phyloP scores from a whole-genome alignment of 2,888 invertebrate genomes.

The Stenurella melanura region DNA sequence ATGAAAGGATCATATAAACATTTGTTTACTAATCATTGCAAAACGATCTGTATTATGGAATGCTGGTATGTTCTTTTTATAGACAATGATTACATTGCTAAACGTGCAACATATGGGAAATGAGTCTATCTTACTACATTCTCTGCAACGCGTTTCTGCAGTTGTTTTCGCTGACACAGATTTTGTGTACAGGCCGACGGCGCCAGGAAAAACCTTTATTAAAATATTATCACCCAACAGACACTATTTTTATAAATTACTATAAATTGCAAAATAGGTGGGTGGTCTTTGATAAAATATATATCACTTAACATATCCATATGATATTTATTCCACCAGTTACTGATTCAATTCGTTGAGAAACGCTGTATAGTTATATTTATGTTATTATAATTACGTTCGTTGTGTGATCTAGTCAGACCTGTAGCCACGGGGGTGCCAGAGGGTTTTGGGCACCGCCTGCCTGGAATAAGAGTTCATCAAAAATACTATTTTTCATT shows the following conservation, averaged over 20 bases:
- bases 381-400: not conserved
- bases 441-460: too few species aligned
- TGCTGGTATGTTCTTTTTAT: too few species aligned
- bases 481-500: too few species aligned
- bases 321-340: not conserved
- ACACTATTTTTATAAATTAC: not conserved
- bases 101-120: too few species aligned
- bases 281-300: not conserved
- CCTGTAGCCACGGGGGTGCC: too few species aligned
- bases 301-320: not conserved
- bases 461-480: too few species aligned
- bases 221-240: not conserved
- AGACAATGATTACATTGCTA: too few species aligned
- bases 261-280: not conserved
- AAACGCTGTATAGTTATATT: not conserved
- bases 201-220: not conserved
- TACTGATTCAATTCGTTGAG: not conserved
- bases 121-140: too few species aligned
- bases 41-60: too few species aligned
- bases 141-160: not conserved
- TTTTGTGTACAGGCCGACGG: not conserved
- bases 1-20: too few species aligned
- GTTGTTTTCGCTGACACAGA: not conserved
- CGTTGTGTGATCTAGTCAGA: not conserved
- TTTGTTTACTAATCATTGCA: too few species aligned